Percentiles rank a stretch among this genome's conserved stretches.
phyloP scores from a whole-genome alignment of 1,140 invertebrate species.

The Hydropsyche tenuis region DNA sequence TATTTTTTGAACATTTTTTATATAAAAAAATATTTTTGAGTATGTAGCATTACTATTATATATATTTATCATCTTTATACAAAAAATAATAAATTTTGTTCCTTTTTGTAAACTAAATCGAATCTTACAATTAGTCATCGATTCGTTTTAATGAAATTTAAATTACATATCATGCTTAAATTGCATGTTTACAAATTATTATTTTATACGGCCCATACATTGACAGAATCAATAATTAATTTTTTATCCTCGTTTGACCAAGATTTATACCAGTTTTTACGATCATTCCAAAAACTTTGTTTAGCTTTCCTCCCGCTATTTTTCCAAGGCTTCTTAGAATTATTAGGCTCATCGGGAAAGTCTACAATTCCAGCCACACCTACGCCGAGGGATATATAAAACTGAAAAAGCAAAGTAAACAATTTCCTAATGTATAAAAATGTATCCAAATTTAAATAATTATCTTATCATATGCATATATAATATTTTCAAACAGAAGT shows the following conservation, averaged over 20 bases:
- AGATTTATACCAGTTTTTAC: slow-evolving; percentile 18
- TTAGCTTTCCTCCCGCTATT: slow-evolving; percentile 61
- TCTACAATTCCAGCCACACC: slow-evolving; percentile 64
- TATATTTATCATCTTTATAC: too few relatives aligned
- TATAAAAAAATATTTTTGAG: too few relatives aligned
- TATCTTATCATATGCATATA: too few relatives aligned
- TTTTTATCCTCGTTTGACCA: slow-evolving; percentile 40
- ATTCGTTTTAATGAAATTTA: too few relatives aligned
- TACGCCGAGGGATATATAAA: slow-evolving; percentile 64
- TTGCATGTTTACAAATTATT: not conserved
- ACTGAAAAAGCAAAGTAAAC: slow-evolving; percentile 54
- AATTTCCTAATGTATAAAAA: slow-evolving; percentile 12
- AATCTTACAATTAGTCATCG: too few relatives aligned
- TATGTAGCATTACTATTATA: too few relatives aligned
- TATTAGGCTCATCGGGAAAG: slow-evolving; percentile 65
- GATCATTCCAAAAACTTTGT: slow-evolving; percentile 48
- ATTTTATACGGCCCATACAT: slow-evolving; percentile 44
- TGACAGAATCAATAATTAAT: slow-evolving; percentile 49
- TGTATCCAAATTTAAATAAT: slow-evolving; percentile 1
- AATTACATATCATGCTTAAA: too few relatives aligned
- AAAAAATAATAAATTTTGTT: too few relatives aligned
- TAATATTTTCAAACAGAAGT: too few relatives aligned
- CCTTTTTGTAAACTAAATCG: too few relatives aligned
- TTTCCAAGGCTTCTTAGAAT: slow-evolving; percentile 61
- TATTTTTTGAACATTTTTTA: too few relatives aligned